Conservation (phyloP, 2,113 vertebrate species). For the Agelaius tricolor region DNA sequence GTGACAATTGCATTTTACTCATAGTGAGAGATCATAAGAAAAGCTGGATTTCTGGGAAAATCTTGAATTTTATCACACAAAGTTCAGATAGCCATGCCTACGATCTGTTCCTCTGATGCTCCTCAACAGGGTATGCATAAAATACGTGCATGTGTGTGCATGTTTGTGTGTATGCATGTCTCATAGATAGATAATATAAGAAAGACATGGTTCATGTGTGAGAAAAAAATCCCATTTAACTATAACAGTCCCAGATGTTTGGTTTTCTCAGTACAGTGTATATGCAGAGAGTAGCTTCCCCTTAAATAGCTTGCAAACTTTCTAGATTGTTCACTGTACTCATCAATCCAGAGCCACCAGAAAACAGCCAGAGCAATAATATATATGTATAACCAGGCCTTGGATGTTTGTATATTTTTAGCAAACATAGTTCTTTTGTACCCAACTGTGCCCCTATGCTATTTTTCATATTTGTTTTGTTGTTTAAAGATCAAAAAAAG, state of each 20-base stretch:
- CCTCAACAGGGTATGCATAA: neutral
- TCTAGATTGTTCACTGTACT: neutral
- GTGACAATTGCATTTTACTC: neutral
- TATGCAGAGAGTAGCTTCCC: neutral
- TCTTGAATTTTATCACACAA: neutral
- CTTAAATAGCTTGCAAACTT: conserved; percentile 16
- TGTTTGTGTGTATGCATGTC: neutral
- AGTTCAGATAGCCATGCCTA: neutral
- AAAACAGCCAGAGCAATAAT: conserved; percentile 14
- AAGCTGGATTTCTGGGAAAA: neutral
- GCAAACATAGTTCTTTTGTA: conserved; percentile 51
- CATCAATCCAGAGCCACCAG: neutral
- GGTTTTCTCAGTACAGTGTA: neutral
- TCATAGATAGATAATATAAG: neutral
- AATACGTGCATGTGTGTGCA: neutral
- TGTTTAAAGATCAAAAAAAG: conserved; percentile 62
- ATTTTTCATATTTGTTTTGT: conserved; percentile 48
- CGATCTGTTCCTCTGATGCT: neutral
- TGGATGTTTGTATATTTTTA: conserved; percentile 53
- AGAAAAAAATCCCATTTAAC: conserved; percentile 18
- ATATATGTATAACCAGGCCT: neutral
- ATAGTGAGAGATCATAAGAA: neutral
- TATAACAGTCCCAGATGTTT: conserved; percentile 29
- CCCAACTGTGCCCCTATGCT: conserved; percentile 32
- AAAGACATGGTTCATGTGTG: neutral